Base-by-base conservation (phyloP, 2,888 invertebrate species). In the Punctoribates punctum region DNA sequence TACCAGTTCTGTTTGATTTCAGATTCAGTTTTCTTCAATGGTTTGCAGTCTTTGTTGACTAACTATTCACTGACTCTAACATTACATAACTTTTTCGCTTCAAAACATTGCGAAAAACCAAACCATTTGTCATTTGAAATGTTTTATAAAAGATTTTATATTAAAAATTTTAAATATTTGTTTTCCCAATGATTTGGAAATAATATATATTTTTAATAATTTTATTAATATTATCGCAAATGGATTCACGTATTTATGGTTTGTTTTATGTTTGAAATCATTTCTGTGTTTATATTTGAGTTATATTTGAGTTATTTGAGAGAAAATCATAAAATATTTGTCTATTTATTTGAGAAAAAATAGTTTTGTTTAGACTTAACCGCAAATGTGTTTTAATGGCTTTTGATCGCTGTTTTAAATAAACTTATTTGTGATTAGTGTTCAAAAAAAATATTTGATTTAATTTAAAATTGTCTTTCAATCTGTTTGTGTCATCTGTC, bases 401-500 rank as follows among this genome's bases (percentile, higher is more conserved):
- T 54, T 54, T 54, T 67, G 13, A 67, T 42, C 42, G 42, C 42
- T 8, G n/a, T 67, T 67, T 17, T 27, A 67, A 27, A 67, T 67
- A 38, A 67, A 67, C n/a, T 20, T 27, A 38, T 70, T 38, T 60
- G 11, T 29, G 13, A 60, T 60, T 29, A 15, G 15, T 57, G 9
- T 57, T 23, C 17, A 25, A 23, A 23, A 25, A 23, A 25, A 20
- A n/a, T 3, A 13, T 23, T 57, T 25, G 23, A 23, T 57, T 57
- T 57, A 25, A 25, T 25, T 4, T 23, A 17, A 23, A 11, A 13
- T 60, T 60, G 60, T 29, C 11, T 60, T 23, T 27, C 23, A 51
- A 13, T 54, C 54, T 77, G 67, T 54, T 25, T 60, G 54, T 75
- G 83, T 74, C 82, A 94, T 62, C 27, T n/a, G 20, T 27, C 42